Conservation (phyloP, 2,888 invertebrate species). For the Spatulosminthurus flaviceps region DNA sequence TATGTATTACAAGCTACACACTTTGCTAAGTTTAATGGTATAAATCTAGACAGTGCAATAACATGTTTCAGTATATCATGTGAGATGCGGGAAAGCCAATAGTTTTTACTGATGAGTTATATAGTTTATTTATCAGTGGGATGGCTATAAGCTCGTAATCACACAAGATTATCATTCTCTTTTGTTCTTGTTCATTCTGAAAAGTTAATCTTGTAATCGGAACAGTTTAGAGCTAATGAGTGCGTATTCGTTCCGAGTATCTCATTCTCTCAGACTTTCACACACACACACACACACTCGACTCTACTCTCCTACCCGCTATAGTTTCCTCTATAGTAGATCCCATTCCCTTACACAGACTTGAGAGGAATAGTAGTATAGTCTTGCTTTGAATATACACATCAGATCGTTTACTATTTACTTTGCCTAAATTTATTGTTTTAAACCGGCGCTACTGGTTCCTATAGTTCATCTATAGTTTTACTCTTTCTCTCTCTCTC, state of each 20-base stretch:
- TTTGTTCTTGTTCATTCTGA: constrained; percentile 32
- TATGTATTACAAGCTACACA: too few species aligned
- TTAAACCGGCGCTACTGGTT: not conserved
- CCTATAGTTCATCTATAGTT: not conserved
- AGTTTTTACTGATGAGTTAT: constrained; percentile 26
- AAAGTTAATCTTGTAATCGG: constrained; percentile 31
- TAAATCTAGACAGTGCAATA: too few species aligned
- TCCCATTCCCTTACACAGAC: too few species aligned
- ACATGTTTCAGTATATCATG: too few species aligned
- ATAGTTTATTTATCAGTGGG: constrained; percentile 32
- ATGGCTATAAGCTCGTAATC: constrained; percentile 29
- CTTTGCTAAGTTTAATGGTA: too few species aligned
- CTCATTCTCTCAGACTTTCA: not conserved
- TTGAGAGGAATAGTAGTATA: too few species aligned
- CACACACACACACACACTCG: not conserved
- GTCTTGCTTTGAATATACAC: too few species aligned
- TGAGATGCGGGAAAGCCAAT: not conserved
- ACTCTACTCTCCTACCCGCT: not conserved
- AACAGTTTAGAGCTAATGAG: not conserved
- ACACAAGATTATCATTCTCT: constrained; percentile 36
- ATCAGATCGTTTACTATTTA: not conserved
- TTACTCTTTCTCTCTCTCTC: not conserved
- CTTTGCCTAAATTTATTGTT: constrained; percentile 28
- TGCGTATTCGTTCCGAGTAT: not conserved
- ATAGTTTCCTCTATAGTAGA: too few species aligned